phyloP scores from a whole-genome alignment of 2,888 invertebrate species.

The Alviniconcha strummeri region DNA sequence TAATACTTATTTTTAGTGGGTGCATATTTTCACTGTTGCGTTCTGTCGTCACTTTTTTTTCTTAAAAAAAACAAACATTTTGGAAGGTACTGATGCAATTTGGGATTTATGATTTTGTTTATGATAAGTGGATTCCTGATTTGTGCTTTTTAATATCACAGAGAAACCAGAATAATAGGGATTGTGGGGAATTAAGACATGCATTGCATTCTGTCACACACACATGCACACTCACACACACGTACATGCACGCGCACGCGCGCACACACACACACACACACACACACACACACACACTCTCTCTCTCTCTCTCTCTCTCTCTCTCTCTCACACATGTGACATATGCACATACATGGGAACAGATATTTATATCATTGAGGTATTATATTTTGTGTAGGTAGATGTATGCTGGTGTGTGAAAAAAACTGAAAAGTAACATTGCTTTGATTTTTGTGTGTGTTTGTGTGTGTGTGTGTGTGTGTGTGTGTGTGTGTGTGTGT shows the following conservation, averaged over 20 bases:
- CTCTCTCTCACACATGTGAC: background rate
- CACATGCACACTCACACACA: background rate
- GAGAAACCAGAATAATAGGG: too few species aligned
- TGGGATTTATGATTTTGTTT: too few species aligned
- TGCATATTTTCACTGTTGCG: too few species aligned
- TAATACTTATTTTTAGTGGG: too few species aligned
- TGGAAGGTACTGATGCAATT: too few species aligned
- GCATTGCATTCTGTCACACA: background rate
- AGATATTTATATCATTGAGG: background rate
- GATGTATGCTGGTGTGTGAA: background rate
- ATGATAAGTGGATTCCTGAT: too few species aligned
- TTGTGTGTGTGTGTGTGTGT: background rate
- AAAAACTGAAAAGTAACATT: background rate
- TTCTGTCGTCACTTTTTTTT: too few species aligned
- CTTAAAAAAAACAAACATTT: too few species aligned
- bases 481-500: too few species aligned
- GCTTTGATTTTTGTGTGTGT: background rate
- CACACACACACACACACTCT: background rate
- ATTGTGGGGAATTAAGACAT: too few species aligned
- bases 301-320: background rate
- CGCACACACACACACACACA: background rate
- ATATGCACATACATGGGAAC: background rate
- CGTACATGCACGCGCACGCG: background rate
- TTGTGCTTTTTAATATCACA: too few species aligned
- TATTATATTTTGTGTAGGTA: background rate